These are phyloP conservation scores for Eulithis prunata DNA, from an alignment of 2,888 invertebrate genomes.

Conservation along the genomic window DNA sequence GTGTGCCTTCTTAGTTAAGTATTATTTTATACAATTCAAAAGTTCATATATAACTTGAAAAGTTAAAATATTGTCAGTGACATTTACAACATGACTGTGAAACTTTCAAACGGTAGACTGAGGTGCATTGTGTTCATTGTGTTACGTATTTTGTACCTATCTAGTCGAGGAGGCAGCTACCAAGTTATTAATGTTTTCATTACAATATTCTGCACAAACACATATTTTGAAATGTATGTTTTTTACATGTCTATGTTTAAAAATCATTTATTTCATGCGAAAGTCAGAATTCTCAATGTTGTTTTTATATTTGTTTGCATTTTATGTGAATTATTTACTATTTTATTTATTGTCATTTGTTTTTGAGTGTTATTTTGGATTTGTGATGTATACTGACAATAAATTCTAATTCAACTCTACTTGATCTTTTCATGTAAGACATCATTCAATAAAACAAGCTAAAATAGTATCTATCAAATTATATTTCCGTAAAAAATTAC, in stretches of 20 bases:
- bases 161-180: slow-evolving; percentile 63
- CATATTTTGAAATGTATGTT: slow-evolving; percentile 10
- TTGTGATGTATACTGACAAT: slow-evolving; percentile 56
- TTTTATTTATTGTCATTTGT: slow-evolving; percentile 32
- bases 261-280: slow-evolving; percentile 1
- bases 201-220: slow-evolving; percentile 47
- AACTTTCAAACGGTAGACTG: slow-evolving; percentile 19
- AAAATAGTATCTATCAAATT: slow-evolving; percentile 56
- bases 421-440: neutral
- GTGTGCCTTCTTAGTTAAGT: slow-evolving; percentile 65
- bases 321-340: slow-evolving; percentile 40
- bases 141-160: slow-evolving; percentile 46
- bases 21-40: slow-evolving; percentile 44
- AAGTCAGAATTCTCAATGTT: slow-evolving; percentile 29
- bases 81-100: slow-evolving; percentile 17
- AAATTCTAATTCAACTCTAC: slow-evolving; percentile 49
- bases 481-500: slow-evolving; percentile 75
- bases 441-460: slow-evolving; percentile 44
- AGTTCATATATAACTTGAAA: slow-evolving; percentile 42
- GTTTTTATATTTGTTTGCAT: slow-evolving; percentile 44
- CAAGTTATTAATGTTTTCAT: slow-evolving; percentile 43
- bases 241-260: slow-evolving; percentile 1
- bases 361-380: slow-evolving; percentile 34
- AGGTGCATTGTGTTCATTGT: slow-evolving; percentile 46
- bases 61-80: slow-evolving; percentile 36